Evolutionary conservation across 2,797 vertebrate species (phyloP), one percentile per base, ranked within the genome.

Genomic region (Sorex maritimensis): DNA sequence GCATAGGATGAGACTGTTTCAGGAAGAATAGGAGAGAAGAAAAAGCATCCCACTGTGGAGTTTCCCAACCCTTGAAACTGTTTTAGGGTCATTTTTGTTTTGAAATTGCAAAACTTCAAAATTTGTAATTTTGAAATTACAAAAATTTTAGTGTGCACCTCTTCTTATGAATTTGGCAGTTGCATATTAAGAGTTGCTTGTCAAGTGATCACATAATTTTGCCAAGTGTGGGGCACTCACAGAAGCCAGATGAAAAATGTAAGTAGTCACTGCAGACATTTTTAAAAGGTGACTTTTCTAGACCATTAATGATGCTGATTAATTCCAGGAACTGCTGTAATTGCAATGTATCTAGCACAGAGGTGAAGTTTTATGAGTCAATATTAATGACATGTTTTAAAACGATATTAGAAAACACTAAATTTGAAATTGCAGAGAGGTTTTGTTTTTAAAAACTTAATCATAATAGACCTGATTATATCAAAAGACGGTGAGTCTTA

Each of bases 271-370:
- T 82, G 63, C 23, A 73, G 71, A 86, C 6, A 41, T 41, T 87
- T 52, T 75, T 67, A 10, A 94, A 85, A 92, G 85, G 88, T 94
- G 93, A 92, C 81, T 92, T 90, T 95, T 92, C 88, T 85, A 95
- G 71, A 63, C 49, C 77, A 94, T 93, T 93, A 94, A 83, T 78
- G 73, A 81, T n/a, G 41, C 21, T 82, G 80, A 93, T 93, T 95
- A 91, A 90, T 79, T 86, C 49, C 30, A 71, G 58, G n/a, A 93
- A 83, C n/a, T 63, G 38, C 30, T 23, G 28, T 72, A 77, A 88
- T 92, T 75, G 30, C 61, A 44, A 41, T 9, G 1, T 71, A 30
- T 74, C 69, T 81, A 85, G 72, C 73, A 77, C 72, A 86, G 92
- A 95, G 80, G 72, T 81, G 63, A 94, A 83, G 3, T 44, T 95